Percentiles rank a stretch among this genome's conserved stretches.
Conservation (phyloP, 2,888 invertebrate genomes). For the Microctonus hyperodae region DNA sequence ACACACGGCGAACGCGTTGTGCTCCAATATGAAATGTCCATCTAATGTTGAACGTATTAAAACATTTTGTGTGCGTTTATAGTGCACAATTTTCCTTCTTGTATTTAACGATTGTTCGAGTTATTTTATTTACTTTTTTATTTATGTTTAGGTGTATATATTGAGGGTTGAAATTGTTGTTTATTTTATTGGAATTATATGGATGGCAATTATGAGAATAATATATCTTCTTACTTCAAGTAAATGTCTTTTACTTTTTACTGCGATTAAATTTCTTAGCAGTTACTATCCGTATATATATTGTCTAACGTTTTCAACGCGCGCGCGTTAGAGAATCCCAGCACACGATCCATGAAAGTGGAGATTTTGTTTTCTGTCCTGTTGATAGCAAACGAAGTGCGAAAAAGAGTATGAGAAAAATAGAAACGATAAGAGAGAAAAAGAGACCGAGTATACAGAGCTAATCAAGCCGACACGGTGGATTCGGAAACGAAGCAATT, state of each 20-base stretch:
- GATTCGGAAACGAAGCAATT: constrained; percentile 55
- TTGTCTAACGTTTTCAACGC: not conserved
- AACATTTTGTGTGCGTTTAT: constrained; percentile 40
- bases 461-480: constrained; percentile 51
- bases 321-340: not conserved
- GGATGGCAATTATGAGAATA: not conserved
- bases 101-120: constrained; percentile 22
- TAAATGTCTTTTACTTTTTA: constrained; percentile 9
- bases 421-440: constrained; percentile 24
- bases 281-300: not conserved
- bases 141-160: constrained; percentile 14
- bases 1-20: constrained; percentile 15
- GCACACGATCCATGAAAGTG: constrained; percentile 38
- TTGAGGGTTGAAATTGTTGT: constrained; percentile 11
- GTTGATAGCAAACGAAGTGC: constrained; percentile 17
- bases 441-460: constrained; percentile 34
- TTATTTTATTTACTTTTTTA: constrained; percentile 22
- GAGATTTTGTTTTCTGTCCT: constrained; percentile 29
- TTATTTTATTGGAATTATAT: not conserved
- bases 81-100: constrained; percentile 7
- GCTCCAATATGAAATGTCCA: constrained; percentile 36
- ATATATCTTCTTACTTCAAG: not conserved
- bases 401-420: constrained; percentile 7
- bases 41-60: constrained; percentile 41
- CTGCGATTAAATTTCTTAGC: constrained; percentile 24